Base-by-base conservation (phyloP, 2,797 vertebrate species). In the Pseudochaenichthys georgianus region DNA sequence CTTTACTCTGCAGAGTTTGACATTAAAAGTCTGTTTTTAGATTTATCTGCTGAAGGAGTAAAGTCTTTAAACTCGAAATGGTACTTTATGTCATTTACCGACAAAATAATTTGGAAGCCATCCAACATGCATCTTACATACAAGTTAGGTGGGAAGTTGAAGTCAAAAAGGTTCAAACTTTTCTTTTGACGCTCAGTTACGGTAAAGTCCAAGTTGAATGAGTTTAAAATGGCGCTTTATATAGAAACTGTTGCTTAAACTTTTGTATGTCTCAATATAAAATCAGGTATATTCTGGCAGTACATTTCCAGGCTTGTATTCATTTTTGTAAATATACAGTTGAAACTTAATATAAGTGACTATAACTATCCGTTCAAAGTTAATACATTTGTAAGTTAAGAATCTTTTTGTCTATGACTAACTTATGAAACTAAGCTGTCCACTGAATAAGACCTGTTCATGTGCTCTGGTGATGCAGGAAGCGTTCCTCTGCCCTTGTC, bases 401-500 rank as follows among this genome's bases (percentile, higher is more conserved):
- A 38, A 38, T 38, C 5, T 38, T 38, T 38, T 38, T 38, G 7
- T 28, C 28, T 5, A 38, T 38, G 5, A 38, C 34, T 6, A 5
- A 38, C 34, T 38, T 38, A 38, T 38, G 9, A 6, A 38, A 38
- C 6, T 38, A 38, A 38, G 7, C 0, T 38, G 6, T 38, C 34
- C 6, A 6, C 34, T 7, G 8, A 6, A 38, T 38, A 38, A 38
- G 2, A 6, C 34, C 34, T 38, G 34, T 38, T 38, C 34, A 38
- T 38, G 34, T 38, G 2, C 34, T 9, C 34, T 9, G 34, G 34
- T 38, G 34, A 9, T 9, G 38, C 6, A 38, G 7, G 79, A 89
- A 90, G 86, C 83, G 81, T 13, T 73, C 4, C 28, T 72, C 73
- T 54, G 81, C 78, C 85, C 81, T 81, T 2, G 88, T 88, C 90